Conservation (phyloP, 2,797 vertebrate species). For the Danio choprae region DNA sequence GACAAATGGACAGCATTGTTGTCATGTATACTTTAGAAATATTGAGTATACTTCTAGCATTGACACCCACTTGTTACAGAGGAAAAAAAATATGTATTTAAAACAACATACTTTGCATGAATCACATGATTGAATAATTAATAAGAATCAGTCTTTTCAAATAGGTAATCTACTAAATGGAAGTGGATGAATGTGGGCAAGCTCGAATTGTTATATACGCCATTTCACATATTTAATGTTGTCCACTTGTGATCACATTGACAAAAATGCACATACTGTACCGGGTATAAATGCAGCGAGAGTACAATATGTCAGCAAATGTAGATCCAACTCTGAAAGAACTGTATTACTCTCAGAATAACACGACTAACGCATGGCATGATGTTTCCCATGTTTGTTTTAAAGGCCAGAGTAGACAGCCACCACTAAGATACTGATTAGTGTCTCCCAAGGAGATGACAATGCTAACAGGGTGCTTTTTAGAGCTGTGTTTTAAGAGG, state of each 20-base stretch:
- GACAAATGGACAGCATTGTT: too few species aligned
- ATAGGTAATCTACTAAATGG: too few species aligned
- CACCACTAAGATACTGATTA: neutral
- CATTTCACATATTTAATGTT: too few species aligned
- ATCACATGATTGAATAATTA: neutral
- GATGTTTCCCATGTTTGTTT: constrained; percentile 3
- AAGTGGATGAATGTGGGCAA: too few species aligned
- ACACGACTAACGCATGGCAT: neutral
- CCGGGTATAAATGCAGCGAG: neutral
- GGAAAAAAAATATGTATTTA: neutral
- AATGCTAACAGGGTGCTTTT: constrained; percentile 67
- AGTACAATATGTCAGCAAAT: neutral
- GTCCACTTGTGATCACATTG: too few species aligned
- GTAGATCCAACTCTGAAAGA: neutral
- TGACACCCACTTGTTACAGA: neutral
- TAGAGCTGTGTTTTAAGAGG: constrained; percentile 73
- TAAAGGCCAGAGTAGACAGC: constrained; percentile 19
- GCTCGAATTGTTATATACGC: too few species aligned
- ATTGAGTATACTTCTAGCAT: too few species aligned
- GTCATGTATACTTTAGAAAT: too few species aligned
- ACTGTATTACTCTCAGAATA: neutral
- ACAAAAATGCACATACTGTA: too few species aligned
- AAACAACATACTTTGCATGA: neutral
- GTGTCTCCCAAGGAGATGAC: constrained; percentile 43
- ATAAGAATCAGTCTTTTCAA: too few species aligned